Percentiles rank a stretch among this genome's conserved stretches.
phyloP scores from a whole-genome alignment of 2,888 invertebrate species.

The Teinopalpus imperialis region DNA sequence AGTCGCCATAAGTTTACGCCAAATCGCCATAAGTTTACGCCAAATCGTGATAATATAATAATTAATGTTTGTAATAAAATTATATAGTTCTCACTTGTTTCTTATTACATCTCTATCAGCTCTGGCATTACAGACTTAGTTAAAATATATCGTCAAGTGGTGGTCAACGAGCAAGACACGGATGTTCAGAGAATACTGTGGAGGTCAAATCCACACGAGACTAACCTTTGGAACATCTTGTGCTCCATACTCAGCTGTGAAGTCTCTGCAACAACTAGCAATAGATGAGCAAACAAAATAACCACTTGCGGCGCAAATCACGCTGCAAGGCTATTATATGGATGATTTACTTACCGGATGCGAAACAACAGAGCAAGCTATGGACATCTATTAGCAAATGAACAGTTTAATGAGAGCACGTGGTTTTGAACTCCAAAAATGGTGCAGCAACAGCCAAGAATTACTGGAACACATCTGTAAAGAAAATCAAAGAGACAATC shows the following conservation, averaged over 20 bases:
- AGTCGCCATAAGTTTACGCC: no score
- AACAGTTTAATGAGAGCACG: slow-evolving; percentile 1
- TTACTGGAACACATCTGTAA: slow-evolving; percentile 3
- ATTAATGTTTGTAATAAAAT: no score
- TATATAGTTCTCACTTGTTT: slow-evolving; percentile 7
- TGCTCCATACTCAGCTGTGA: slow-evolving; percentile 32
- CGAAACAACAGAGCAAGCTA: neutral
- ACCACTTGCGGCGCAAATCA: neutral
- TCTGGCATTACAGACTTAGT: slow-evolving; percentile 25
- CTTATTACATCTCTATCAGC: neutral
- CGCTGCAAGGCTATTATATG: neutral
- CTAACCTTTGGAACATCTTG: slow-evolving; percentile 32
- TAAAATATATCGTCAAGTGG: slow-evolving; percentile 29
- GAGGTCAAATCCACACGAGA: slow-evolving; percentile 25
- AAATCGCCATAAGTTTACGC: no score
- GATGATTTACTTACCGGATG: slow-evolving; percentile 10
- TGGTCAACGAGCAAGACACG: slow-evolving; percentile 22
- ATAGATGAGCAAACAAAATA: slow-evolving; percentile 23
- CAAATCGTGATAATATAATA: no score
- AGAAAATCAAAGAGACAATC: no score
- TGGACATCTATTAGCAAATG: slow-evolving; percentile 1
- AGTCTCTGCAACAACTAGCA: slow-evolving; percentile 27
- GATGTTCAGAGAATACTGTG: slow-evolving; percentile 30
- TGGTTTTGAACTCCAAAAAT: slow-evolving; percentile 5
- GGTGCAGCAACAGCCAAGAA: slow-evolving; percentile 2